These are phyloP conservation scores for Lindbergichthys nudifrons DNA, from an alignment of 2,797 vertebrate species.

Conservation along the genomic window DNA sequence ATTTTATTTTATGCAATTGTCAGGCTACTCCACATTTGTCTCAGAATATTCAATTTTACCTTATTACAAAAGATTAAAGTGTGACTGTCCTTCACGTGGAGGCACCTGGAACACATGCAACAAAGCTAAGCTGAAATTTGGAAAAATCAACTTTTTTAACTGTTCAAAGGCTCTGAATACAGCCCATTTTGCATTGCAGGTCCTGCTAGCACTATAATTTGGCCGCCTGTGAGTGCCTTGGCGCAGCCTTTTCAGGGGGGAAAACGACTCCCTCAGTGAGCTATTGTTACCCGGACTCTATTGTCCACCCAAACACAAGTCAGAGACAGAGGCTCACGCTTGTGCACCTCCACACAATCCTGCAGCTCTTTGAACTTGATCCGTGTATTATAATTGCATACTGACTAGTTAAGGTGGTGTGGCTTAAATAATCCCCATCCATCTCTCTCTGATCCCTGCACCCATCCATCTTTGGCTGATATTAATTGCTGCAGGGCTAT, in stretches of 20 bases:
- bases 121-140: constrained; percentile 36
- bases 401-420: constrained; percentile 24
- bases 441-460: constrained; percentile 56
- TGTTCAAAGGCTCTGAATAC: constrained; percentile 60
- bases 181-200: constrained; percentile 49
- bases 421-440: constrained; percentile 44
- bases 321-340: constrained; percentile 21
- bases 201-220: constrained; percentile 43
- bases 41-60: constrained; percentile 26
- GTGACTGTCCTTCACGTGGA: constrained; percentile 27
- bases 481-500: constrained; percentile 76
- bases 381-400: constrained; percentile 32
- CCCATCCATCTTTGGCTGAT: constrained; percentile 65
- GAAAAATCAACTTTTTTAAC: constrained; percentile 48
- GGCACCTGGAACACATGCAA: constrained; percentile 23
- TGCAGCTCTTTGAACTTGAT: constrained; percentile 19
- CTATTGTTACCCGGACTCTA: constrained; percentile 43
- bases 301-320: constrained; percentile 39
- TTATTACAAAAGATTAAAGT: constrained; percentile 18
- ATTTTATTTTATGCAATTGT: constrained; percentile 24
- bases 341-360: constrained; percentile 18
- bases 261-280: constrained; percentile 42
- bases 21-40: constrained; percentile 27
- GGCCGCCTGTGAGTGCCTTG: constrained; percentile 40
- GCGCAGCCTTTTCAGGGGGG: constrained; percentile 40